Conservation (phyloP, 2,888 invertebrate species). For the Periphyllus acericola region DNA sequence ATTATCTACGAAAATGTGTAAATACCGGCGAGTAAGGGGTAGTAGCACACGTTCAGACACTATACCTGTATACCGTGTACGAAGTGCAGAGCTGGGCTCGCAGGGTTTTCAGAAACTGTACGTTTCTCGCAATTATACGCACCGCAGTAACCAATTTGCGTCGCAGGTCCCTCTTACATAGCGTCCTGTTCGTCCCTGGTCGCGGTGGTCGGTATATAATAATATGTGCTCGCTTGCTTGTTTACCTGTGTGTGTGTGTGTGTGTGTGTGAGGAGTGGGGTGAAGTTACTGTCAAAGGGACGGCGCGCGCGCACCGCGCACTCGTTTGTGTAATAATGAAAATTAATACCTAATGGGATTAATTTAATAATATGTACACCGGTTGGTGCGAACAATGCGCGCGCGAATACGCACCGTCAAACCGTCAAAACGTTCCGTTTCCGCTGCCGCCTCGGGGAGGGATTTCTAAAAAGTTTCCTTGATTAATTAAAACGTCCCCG, state of each 20-base stretch:
- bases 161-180: conserved; percentile 1
- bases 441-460: conserved; percentile 21
- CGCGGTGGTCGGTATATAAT: not conserved
- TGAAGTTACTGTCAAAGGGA: conserved; percentile 55
- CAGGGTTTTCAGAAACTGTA: conserved; percentile 32
- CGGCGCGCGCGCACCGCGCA: conserved; percentile 52
- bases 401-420: conserved; percentile 42
- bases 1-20: not conserved
- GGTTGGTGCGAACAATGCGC: conserved; percentile 51
- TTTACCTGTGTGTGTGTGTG: not conserved
- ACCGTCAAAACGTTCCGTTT: conserved; percentile 52
- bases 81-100: not conserved
- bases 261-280: not conserved
- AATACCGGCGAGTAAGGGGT: no score
- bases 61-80: not conserved
- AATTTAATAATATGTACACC: conserved; percentile 60
- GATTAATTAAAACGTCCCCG: conserved; percentile 57
- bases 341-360: conserved; percentile 61
- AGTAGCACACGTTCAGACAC: no score
- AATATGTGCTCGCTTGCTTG: not conserved
- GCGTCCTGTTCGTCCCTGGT: not conserved
- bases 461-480: conserved; percentile 59
- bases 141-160: conserved; percentile 44
- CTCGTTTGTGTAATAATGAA: conserved; percentile 55
- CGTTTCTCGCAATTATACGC: conserved; percentile 51